Evolutionary conservation across 1,140 invertebrate species (phyloP).

Genomic region (Zophobas atratus): DNA sequence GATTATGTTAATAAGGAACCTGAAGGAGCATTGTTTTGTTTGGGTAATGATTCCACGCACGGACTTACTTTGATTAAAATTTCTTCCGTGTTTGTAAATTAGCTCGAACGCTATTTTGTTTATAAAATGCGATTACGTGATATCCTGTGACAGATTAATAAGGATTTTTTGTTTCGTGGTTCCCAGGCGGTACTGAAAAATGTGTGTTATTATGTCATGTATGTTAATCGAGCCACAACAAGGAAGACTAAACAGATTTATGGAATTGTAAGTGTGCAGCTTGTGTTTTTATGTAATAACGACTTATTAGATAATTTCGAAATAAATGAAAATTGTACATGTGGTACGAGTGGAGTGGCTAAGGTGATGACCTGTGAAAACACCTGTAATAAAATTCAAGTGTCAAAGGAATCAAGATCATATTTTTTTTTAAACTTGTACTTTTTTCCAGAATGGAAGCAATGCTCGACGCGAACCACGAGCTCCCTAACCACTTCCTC

Average conservation of each 20-base stretch:
- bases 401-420: too few species aligned
- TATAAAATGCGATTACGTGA: neutral
- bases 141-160: neutral
- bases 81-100: slow-evolving; percentile 18
- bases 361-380: too few species aligned
- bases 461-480: slow-evolving; percentile 76
- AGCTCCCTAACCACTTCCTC: slow-evolving; percentile 83
- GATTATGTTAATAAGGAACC: neutral
- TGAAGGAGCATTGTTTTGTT: slow-evolving; percentile 16
- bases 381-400: too few species aligned
- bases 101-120: neutral
- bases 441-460: slow-evolving; percentile 76
- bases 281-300: neutral
- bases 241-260: slow-evolving; percentile 22
- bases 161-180: too few species aligned
- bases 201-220: slow-evolving; percentile 24
- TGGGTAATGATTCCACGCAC: slow-evolving; percentile 26
- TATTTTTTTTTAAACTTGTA: neutral
- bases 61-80: slow-evolving; percentile 2
- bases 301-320: neutral
- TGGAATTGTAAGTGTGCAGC: neutral
- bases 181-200: neutral
- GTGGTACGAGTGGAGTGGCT: too few species aligned
- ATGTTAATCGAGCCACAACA: slow-evolving; percentile 21
- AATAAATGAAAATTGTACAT: neutral